Evolutionary conservation across 2,888 invertebrate species (phyloP).

Genomic region (Cheilosia scutellata): DNA sequence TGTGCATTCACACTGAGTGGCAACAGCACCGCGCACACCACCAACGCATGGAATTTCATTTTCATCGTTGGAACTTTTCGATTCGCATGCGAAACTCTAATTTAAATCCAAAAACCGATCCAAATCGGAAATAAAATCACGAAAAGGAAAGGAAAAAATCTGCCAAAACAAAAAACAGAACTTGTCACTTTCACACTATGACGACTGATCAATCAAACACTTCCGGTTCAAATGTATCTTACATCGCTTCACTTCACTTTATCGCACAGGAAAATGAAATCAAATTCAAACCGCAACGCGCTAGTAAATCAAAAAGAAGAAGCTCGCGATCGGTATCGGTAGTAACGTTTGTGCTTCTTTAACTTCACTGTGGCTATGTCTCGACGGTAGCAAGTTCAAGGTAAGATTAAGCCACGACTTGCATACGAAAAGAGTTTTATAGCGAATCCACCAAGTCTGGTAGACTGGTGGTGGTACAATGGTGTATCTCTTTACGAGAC

Average conservation of each 20-base stretch:
- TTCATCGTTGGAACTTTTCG: slow-evolving; percentile 3
- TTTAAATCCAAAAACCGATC: slow-evolving; percentile 11
- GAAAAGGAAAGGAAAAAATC: slow-evolving; percentile 10
- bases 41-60: slow-evolving; percentile 50
- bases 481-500: slow-evolving; percentile 65
- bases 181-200: slow-evolving; percentile 64
- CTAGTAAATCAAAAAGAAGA: slow-evolving; percentile 15
- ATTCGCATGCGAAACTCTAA: slow-evolving; percentile 45
- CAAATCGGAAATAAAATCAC: slow-evolving; percentile 1
- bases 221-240: slow-evolving; percentile 60
- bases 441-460: slow-evolving; percentile 72
- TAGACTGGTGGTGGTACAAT: slow-evolving; percentile 3
- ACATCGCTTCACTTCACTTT: slow-evolving; percentile 52
- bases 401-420: slow-evolving; percentile 84
- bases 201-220: slow-evolving; percentile 33
- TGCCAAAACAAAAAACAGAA: slow-evolving; percentile 3
- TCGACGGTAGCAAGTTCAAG: slow-evolving; percentile 83
- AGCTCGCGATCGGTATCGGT: slow-evolving; percentile 28
- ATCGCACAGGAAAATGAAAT: slow-evolving; percentile 34
- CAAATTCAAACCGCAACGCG: slow-evolving; percentile 1
- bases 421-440: slow-evolving; percentile 84
- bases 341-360: no score
- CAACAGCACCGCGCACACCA: slow-evolving; percentile 45
- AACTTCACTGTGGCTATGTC: slow-evolving; percentile 40
- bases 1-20: slow-evolving; percentile 45